phyloP scores from a whole-genome alignment of 2,797 vertebrate genomes.

The Pachyuromys duprasi region DNA sequence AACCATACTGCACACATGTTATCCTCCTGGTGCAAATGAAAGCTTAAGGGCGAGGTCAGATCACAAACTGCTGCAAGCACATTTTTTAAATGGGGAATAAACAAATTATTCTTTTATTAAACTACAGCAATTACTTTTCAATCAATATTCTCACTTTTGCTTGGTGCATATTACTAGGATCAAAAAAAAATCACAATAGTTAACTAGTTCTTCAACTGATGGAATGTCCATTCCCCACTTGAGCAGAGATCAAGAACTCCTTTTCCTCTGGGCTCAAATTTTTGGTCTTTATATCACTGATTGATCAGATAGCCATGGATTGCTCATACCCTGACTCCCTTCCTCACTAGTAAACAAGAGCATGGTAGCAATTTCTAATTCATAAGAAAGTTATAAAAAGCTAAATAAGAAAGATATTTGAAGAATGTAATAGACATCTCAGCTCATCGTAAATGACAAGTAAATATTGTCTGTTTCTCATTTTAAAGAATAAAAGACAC shows the following conservation, averaged over 20 bases:
- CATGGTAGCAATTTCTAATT: background rate
- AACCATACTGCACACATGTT: too few relatives aligned
- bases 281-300: accelerated
- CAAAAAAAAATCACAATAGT: background rate
- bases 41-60: background rate
- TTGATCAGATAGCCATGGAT: background rate
- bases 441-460: background rate
- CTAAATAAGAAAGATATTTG: background rate
- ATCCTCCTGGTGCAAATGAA: background rate
- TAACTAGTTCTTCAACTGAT: background rate
- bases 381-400: background rate
- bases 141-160: background rate
- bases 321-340: accelerated
- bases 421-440: background rate
- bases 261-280: background rate
- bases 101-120: background rate
- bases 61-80: background rate
- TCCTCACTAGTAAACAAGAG: background rate
- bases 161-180: background rate
- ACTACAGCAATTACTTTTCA: background rate
- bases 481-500: background rate
- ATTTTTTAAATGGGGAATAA: background rate
- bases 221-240: background rate
- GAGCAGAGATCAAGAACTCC: background rate
- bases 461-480: background rate